Evolutionary conservation across 2,888 invertebrate species (phyloP), one percentile per base, ranked within the genome.

Genomic region (Aspidiotus destructor): DNA sequence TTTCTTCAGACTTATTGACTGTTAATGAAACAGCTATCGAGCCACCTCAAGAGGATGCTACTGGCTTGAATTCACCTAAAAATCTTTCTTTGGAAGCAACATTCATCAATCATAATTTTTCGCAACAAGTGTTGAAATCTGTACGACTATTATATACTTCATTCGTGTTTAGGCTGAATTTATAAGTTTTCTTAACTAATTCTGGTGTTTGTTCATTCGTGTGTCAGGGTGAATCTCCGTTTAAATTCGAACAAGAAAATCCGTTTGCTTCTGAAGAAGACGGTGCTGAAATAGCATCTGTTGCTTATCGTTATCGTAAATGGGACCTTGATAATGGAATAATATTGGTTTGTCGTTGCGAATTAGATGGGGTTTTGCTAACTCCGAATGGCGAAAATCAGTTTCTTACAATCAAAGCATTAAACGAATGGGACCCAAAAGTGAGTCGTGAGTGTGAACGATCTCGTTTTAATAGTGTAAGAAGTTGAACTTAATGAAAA

Each of bases 371-470:
- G 1, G 94, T 93, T 0, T 84, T 91, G 78, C 86, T 86, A 73
- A 88, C 89, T 0, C 90, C 92, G 0, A 89, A 86, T 74, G 91
- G 90, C 70, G 95, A 96, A 77, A 83, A 85, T 1, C 97, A 98
- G 79, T 96, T 89, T 79, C 81, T 99, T 62, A 89, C 92, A 8
- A 92, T 99, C 77, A 98, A 97, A 80, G 96, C 99, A 0, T 82
- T 99, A 17, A 99, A 99, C 80, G 99, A 99, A 78, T 99, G 98
- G 98, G 98, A 99, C 79, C 93, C 96, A 0, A 91, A 94, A 76
- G 82, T 82, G 76, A 74, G 17, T 3, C 8, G 11, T 7, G 15
- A 16, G 5, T 28, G 28, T 28, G 28, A 28, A 28, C 28, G 28
- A 28, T 28, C 1, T 28, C 53, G 15, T 40, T 62, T 17, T 64